phyloP scores from a whole-genome alignment of 2,797 vertebrate species.

The Falco biarmicus region DNA sequence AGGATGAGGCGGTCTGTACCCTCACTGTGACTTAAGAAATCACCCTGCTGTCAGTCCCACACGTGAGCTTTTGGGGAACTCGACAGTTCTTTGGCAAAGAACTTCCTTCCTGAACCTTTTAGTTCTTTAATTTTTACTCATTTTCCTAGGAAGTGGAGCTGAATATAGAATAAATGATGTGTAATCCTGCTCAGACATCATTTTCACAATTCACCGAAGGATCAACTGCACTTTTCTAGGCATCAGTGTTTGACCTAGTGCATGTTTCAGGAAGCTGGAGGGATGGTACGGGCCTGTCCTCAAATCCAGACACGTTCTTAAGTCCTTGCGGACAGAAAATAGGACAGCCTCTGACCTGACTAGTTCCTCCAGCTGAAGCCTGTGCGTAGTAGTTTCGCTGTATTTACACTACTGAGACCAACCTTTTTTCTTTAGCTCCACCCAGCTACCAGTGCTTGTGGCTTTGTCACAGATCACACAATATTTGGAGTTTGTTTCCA shows the following conservation, averaged over 20 bases:
- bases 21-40: background rate
- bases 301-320: background rate
- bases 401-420: background rate
- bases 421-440: background rate
- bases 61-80: rapidly evolving
- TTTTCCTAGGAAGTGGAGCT: background rate
- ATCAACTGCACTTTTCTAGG: background rate
- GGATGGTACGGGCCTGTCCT: background rate
- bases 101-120: background rate
- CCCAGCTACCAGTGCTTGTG: background rate
- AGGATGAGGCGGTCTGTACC: rapidly evolving
- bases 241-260: background rate
- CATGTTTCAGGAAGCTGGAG: background rate
- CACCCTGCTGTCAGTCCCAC: background rate
- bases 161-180: background rate
- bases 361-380: background rate
- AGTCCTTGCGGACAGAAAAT: background rate
- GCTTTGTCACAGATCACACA: too few species aligned
- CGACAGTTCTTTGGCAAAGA: background rate
- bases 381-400: background rate
- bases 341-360: background rate
- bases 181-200: background rate
- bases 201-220: background rate
- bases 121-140: background rate
- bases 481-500: background rate